Evolutionary conservation across 2,797 vertebrate species (phyloP).

Genomic region (Malacoctenus gilli): DNA sequence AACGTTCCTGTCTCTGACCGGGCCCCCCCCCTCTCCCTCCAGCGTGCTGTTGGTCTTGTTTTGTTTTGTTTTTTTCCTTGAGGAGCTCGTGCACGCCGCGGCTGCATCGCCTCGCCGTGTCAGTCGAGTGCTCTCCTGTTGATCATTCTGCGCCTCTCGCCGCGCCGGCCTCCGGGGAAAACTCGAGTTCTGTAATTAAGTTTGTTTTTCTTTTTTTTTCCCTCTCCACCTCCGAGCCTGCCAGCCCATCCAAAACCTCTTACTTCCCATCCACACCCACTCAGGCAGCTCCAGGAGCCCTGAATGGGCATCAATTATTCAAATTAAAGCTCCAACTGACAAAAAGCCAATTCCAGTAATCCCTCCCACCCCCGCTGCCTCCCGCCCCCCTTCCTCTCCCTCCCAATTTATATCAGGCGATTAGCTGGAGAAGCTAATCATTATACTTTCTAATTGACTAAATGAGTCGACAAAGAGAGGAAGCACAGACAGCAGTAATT

Average conservation of each 20-base stretch:
- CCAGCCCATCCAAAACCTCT: constrained; percentile 35
- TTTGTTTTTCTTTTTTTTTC: no score
- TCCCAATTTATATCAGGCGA: constrained; percentile 66
- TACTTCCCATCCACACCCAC: constrained; percentile 54
- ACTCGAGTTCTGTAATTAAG: constrained; percentile 59
- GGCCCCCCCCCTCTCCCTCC: no score
- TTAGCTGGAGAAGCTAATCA: constrained; percentile 78
- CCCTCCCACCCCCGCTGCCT: constrained; percentile 42
- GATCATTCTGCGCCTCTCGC: constrained; percentile 31
- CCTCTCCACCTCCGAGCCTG: constrained; percentile 37
- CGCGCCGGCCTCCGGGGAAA: constrained; percentile 49
- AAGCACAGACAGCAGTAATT: constrained; percentile 77
- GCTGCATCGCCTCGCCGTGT: no score
- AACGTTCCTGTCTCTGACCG: no score
- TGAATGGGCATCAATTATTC: constrained; percentile 75
- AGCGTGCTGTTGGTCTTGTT: no score
- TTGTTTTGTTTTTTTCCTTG: no score
- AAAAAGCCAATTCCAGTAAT: constrained; percentile 78
- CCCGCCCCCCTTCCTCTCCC: constrained; percentile 45
- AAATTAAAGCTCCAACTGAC: constrained; percentile 79
- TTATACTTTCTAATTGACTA: constrained; percentile 78
- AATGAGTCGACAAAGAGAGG: constrained; percentile 74
- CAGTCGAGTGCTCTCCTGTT: constrained; percentile 38
- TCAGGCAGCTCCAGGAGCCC: constrained; percentile 54
- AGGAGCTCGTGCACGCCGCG: no score